Conservation (phyloP, 2,888 invertebrate species). For the Coenonympha arcania region DNA sequence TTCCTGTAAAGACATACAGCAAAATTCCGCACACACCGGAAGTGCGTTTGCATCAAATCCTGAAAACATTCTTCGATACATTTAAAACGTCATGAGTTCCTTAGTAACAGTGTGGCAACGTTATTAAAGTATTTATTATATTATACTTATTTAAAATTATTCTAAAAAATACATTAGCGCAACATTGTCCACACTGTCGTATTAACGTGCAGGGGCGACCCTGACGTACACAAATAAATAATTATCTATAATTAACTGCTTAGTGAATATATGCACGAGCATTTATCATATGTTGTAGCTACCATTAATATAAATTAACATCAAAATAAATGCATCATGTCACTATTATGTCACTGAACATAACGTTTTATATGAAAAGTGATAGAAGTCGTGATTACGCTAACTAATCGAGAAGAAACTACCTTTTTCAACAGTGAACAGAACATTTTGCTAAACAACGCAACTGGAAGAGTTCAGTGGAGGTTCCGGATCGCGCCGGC, state of each 20-base stretch:
- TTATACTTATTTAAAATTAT: constrained; percentile 45
- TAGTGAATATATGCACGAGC: constrained; percentile 65
- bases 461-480: constrained; percentile 57
- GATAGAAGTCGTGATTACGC: constrained; percentile 66
- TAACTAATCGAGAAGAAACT: constrained; percentile 58
- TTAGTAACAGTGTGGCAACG: constrained; percentile 43
- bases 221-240: constrained; percentile 58
- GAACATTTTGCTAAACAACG: constrained; percentile 48
- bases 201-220: constrained; percentile 25
- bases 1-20: constrained; percentile 20
- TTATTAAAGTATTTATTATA: constrained; percentile 16
- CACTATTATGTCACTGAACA: constrained; percentile 70
- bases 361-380: constrained; percentile 56
- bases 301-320: constrained; percentile 72
- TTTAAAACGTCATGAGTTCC: constrained; percentile 44
- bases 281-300: constrained; percentile 69
- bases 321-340: constrained; percentile 74
- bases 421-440: constrained; percentile 47
- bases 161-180: constrained; percentile 43
- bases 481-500: constrained; percentile 32
- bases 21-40: constrained; percentile 3
- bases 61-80: constrained; percentile 41
- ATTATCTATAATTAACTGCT: constrained; percentile 64
- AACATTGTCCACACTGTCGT: constrained; percentile 46
- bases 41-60: constrained; percentile 21